Evolutionary conservation across 2,888 invertebrate genomes (phyloP).

Genomic region (Ophion ellenae): DNA sequence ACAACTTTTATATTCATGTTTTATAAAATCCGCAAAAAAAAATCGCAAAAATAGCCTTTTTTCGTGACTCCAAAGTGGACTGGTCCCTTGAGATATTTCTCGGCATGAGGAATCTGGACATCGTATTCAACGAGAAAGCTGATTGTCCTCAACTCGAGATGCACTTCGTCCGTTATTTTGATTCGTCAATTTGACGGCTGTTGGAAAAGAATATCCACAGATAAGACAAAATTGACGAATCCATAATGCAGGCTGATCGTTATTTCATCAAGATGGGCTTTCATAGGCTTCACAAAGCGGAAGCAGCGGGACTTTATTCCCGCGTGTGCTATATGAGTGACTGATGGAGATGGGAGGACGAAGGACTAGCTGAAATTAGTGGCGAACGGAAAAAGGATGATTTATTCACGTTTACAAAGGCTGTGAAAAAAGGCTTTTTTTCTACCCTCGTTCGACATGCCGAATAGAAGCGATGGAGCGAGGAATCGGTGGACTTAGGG

Average conservation of each 20-base stretch:
- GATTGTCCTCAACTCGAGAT: not conserved
- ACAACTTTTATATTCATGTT: too few species aligned
- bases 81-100: not conserved
- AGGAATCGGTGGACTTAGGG: not conserved
- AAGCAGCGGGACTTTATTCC: not conserved
- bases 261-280: not conserved
- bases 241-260: not conserved
- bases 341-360: not conserved
- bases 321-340: not conserved
- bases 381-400: slow-evolving; percentile 11
- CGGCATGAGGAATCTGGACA: not conserved
- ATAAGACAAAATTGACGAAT: not conserved
- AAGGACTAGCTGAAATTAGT: slow-evolving; percentile 9
- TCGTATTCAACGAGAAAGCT: not conserved
- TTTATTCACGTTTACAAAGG: slow-evolving; percentile 18
- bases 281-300: not conserved
- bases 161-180: not conserved
- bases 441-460: slow-evolving; percentile 12
- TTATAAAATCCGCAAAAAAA: too few species aligned
- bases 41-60: too few species aligned
- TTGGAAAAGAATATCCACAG: not conserved
- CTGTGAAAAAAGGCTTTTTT: slow-evolving; percentile 7
- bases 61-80: too few species aligned
- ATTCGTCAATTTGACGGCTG: not conserved
- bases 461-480: slow-evolving; percentile 20